Percentiles rank a stretch among this genome's conserved stretches.
Conservation (phyloP, 2,113 vertebrate species). For the Oenanthe oenanthe region DNA sequence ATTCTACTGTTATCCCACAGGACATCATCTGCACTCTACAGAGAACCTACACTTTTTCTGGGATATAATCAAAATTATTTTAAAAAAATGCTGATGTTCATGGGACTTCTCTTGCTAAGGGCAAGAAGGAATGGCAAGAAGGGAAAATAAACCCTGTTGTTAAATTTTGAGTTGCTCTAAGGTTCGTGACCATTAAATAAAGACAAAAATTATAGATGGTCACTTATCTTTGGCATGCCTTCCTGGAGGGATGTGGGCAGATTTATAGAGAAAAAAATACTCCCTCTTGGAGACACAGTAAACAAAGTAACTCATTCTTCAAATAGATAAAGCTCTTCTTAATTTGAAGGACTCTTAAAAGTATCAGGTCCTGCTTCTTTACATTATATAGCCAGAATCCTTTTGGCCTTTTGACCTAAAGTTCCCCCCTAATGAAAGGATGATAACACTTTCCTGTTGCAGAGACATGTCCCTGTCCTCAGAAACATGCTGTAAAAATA, state of each 20-base stretch:
- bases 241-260: neutral
- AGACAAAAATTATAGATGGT: neutral
- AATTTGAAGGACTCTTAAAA: neutral
- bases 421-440: neutral
- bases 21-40: neutral
- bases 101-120: neutral
- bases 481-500: conserved; percentile 26
- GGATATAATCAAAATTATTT: neutral
- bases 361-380: neutral
- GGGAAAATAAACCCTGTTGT: neutral
- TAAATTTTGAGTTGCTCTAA: neutral
- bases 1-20: neutral
- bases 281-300: neutral
- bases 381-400: neutral
- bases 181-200: neutral
- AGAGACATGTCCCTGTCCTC: neutral
- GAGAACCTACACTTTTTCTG: neutral
- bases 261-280: neutral
- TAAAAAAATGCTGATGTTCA: neutral
- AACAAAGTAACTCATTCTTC: neutral
- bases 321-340: neutral
- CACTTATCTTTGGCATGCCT: neutral
- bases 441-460: neutral
- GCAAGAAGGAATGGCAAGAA: neutral
- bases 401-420: neutral